Base-by-base conservation (phyloP, 2,113 vertebrate genomes). In the Sinocyclocheilus maitianheensis region DNA sequence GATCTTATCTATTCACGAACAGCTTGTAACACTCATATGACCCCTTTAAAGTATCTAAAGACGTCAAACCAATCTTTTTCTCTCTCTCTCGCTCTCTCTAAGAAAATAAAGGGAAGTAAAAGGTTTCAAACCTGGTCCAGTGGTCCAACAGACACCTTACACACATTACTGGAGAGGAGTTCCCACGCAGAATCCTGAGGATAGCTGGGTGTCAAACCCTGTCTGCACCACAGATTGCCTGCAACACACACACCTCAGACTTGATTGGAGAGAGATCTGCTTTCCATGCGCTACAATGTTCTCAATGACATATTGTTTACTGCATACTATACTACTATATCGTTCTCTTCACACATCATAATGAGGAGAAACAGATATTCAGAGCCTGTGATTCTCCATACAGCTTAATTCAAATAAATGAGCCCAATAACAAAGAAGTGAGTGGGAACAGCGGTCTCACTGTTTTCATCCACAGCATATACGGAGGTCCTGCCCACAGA, bases 131-230 rank as follows among this genome's bases (percentile, higher is more conserved):
- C 98, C 97, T 99, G 98, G 93, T 99, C 98, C 90, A 99, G 91
- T 0, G 98, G 97, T 5, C 98, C 98, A 18, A 97, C 92, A 1
- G 98, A 98, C 40, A 99, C 97, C 62, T 93, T 97, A 40, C 95
- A 95, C 91, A 97, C 96, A 0, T 99, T 99, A 87, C 95, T 97
- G 48, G 97, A 99, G 86, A 98, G 96, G 0, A 97, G 97, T 62
- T 98, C 97, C 98, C 98, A 99, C 26, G 93, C 89, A 0, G 96
- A 95, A 48, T 97, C 98, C 85, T 99, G 98, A 0, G 98, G 98
- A 91, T 99, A 98, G 92, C 97, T 97, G 78, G 98, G 97, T 0
- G 96, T 96, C 92, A 99, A 95, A 1, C 98, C 98, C 60, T 97
- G 97, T 7, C 98, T 93, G 92, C 95, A 97, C 98, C 98, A 99